phyloP scores from a whole-genome alignment of 2,113 vertebrate species.

The Muntiacus reevesi region DNA sequence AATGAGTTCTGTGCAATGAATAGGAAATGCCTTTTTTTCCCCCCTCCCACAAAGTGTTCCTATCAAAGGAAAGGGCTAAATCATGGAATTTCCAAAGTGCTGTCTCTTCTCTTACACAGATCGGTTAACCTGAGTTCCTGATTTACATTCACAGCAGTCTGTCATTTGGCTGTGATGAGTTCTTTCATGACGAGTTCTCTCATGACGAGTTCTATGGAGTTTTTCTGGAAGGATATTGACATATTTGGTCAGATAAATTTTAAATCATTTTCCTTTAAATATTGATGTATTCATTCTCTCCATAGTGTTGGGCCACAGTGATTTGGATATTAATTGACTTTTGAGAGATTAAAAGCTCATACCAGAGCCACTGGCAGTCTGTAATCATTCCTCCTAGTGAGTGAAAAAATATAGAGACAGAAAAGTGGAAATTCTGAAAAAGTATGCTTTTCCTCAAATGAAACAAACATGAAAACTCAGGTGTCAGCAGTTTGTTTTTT shows the following conservation, averaged over 20 bases:
- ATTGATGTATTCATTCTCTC: background rate
- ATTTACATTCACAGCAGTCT: background rate
- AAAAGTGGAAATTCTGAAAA: background rate
- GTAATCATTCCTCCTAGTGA: background rate
- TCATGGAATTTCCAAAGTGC: background rate
- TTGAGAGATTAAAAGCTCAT: slow-evolving; percentile 1
- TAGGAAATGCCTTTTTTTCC: background rate
- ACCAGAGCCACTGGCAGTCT: background rate
- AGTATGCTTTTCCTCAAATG: background rate
- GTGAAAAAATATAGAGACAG: background rate
- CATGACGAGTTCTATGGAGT: background rate
- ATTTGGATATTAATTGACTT: background rate
- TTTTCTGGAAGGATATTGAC: background rate
- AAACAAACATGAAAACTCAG: background rate
- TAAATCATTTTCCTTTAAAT: background rate
- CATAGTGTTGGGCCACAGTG: background rate
- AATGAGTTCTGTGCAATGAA: background rate
- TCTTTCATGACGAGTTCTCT: background rate
- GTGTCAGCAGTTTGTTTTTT: background rate
- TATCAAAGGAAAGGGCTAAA: background rate
- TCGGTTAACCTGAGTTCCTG: too few species aligned
- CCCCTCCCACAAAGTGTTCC: background rate
- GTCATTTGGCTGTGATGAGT: background rate
- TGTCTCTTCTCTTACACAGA: background rate
- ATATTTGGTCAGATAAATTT: background rate